These are phyloP conservation scores for Hesperophylax magnus DNA, from an alignment of 1,140 invertebrate genomes.

Conservation along the genomic window DNA sequence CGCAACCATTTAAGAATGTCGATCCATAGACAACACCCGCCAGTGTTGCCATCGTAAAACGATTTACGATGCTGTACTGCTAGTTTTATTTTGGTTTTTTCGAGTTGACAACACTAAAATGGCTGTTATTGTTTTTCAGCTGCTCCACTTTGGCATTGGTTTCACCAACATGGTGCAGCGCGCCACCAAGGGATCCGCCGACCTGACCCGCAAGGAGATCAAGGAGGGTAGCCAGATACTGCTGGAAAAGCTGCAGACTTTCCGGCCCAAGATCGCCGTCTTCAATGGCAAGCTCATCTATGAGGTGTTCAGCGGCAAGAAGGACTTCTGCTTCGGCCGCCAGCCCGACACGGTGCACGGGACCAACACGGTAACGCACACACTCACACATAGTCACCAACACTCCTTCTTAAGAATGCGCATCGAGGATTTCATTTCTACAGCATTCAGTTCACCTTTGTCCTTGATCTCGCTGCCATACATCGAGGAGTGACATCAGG, in stretches of 20 bases:
- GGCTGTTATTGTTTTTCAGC: slow-evolving; percentile 59
- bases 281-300: slow-evolving; percentile 99
- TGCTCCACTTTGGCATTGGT: slow-evolving; percentile 94
- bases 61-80: too few species aligned
- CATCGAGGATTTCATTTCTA: too few species aligned
- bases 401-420: too few species aligned
- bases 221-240: slow-evolving; percentile 95
- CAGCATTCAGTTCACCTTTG: too few species aligned
- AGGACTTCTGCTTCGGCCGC: slow-evolving; percentile 96
- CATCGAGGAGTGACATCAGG: too few species aligned
- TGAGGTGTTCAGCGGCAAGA: slow-evolving; percentile 97
- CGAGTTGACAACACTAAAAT: too few species aligned
- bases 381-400: too few species aligned
- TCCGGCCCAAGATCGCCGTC: slow-evolving; percentile 96
- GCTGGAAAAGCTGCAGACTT: slow-evolving; percentile 92
- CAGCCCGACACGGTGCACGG: slow-evolving; percentile 94
- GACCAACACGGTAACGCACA: slow-evolving; percentile 88
- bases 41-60: too few species aligned
- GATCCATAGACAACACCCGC: too few species aligned
- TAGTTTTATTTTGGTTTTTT: too few species aligned
- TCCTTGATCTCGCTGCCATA: too few species aligned
- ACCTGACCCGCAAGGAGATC: slow-evolving; percentile 96
- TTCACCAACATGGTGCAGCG: slow-evolving; percentile 98
- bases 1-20: too few species aligned
- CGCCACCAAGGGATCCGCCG: slow-evolving; percentile 95